A percentile compares a stretch with the other conserved stretches of the same genome.
Evolutionary conservation across 1,140 invertebrate species (phyloP).

Genomic region (Heterodera schachtii): DNA sequence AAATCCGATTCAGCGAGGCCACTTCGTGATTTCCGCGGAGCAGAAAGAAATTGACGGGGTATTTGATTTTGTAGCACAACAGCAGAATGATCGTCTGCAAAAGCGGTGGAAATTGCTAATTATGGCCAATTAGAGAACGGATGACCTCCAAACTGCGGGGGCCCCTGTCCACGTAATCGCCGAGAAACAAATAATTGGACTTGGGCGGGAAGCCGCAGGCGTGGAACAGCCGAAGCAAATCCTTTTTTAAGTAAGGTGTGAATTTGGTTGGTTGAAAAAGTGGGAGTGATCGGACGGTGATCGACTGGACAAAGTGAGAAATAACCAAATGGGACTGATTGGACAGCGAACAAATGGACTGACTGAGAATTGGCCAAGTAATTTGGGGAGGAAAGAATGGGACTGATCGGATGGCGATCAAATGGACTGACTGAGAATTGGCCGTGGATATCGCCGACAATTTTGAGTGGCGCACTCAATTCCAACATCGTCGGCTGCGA

Average conservation of each 20-base stretch:
- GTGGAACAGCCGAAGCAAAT: constrained; percentile 62
- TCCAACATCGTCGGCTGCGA: constrained; percentile 73
- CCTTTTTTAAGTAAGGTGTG: constrained; percentile 13
- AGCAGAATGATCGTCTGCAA: constrained; percentile 71
- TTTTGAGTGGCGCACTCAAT: constrained; percentile 71
- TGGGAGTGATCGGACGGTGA: too few relatives aligned
- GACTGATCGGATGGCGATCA: background rate
- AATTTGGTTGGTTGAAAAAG: background rate
- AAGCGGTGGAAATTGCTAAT: constrained; percentile 31
- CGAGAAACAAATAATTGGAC: constrained; percentile 65
- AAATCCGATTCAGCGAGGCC: constrained; percentile 73
- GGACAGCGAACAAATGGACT: background rate
- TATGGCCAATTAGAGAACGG: background rate
- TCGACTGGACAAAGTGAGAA: background rate
- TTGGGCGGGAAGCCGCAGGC: constrained; percentile 59
- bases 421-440: constrained; percentile 46
- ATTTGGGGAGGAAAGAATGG: background rate
- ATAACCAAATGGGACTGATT: background rate
- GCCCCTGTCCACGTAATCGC: constrained; percentile 68
- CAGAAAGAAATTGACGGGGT: constrained; percentile 74
- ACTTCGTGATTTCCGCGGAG: constrained; percentile 74
- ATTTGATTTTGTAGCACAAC: constrained; percentile 74
- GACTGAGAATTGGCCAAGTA: constrained; percentile 39
- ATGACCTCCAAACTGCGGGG: constrained; percentile 71
- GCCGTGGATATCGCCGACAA: constrained; percentile 66